A percentile compares a stretch with the other conserved stretches of the same genome.
These are phyloP conservation scores for Cotesia typhae DNA, from an alignment of 1,140 invertebrate genomes.

Conservation along the genomic window DNA sequence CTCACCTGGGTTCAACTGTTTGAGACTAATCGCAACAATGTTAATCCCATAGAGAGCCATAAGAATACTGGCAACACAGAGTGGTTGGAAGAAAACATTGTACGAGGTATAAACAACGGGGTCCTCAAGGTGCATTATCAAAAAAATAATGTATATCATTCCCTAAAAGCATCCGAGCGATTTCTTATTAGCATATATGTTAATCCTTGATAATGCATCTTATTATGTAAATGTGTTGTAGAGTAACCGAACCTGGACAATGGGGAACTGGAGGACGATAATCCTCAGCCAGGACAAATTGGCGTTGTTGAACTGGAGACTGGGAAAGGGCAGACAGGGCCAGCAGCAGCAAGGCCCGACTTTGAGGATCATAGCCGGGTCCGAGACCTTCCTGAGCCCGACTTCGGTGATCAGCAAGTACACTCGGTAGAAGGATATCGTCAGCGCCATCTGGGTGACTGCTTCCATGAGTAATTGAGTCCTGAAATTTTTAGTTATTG, in stretches of 20 bases:
- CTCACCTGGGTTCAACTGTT: conserved; percentile 58
- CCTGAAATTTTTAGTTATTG: conserved; percentile 41
- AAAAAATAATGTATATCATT: conserved; percentile 51
- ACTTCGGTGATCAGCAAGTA: conserved; percentile 58
- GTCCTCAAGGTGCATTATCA: conserved; percentile 56
- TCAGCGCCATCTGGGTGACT: conserved; percentile 57
- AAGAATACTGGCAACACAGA: conserved; percentile 57
- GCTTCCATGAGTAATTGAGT: conserved; percentile 59
- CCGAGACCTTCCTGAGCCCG: conserved; percentile 51
- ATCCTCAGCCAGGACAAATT: conserved; percentile 60
- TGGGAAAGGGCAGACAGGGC: conserved; percentile 62
- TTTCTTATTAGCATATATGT: too few relatives aligned
- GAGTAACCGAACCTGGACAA: conserved; percentile 55
- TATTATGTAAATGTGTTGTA: background rate
- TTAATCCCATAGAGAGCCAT: conserved; percentile 58
- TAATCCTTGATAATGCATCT: too few relatives aligned
- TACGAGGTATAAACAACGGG: conserved; percentile 50
- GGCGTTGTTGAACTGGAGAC: conserved; percentile 54
- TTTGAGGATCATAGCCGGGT: conserved; percentile 50
- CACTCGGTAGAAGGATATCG: conserved; percentile 60
- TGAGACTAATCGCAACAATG: conserved; percentile 54
- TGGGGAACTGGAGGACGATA: conserved; percentile 58
- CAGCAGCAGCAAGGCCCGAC: conserved; percentile 64
- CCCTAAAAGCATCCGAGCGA: conserved; percentile 45
- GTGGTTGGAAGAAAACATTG: conserved; percentile 53